Conservation (phyloP, 2,113 vertebrate genomes). For the Orthochromis indermauri region DNA sequence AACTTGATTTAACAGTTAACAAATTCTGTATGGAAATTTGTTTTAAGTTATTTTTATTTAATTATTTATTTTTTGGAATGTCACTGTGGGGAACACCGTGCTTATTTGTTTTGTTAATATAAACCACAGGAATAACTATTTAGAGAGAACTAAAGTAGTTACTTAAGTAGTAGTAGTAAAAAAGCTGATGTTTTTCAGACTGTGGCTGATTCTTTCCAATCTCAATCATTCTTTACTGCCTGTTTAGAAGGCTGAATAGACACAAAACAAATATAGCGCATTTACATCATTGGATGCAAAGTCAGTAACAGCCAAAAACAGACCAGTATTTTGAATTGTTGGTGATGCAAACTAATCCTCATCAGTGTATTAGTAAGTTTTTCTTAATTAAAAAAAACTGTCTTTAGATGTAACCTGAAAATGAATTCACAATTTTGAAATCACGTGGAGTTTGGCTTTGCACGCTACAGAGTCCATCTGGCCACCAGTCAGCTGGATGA, state of each 20-base stretch:
- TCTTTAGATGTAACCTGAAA: not conserved
- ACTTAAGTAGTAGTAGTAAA: not conserved
- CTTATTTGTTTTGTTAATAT: not conserved
- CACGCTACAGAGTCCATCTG: constrained; percentile 7
- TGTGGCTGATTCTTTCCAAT: not conserved
- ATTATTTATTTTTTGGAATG: not conserved
- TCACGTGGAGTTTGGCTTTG: not conserved
- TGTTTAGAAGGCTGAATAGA: not conserved
- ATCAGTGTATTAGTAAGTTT: not conserved
- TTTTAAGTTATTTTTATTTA: not conserved
- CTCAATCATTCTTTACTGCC: not conserved
- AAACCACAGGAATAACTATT: not conserved
- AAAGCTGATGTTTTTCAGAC: not conserved
- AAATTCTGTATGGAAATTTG: not conserved
- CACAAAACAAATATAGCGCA: not conserved
- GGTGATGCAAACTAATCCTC: not conserved
- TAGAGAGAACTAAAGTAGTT: not conserved
- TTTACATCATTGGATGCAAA: not conserved
- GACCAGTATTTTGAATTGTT: not conserved
- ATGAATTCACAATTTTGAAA: not conserved
- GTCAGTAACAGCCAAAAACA: not conserved
- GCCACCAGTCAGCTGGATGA: not conserved
- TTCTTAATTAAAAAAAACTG: not conserved
- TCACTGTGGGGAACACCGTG: not conserved
- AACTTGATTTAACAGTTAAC: not conserved